Conservation (phyloP, 92 coral and sea anemone genomes). For the Epizoanthus illoricatus region DNA sequence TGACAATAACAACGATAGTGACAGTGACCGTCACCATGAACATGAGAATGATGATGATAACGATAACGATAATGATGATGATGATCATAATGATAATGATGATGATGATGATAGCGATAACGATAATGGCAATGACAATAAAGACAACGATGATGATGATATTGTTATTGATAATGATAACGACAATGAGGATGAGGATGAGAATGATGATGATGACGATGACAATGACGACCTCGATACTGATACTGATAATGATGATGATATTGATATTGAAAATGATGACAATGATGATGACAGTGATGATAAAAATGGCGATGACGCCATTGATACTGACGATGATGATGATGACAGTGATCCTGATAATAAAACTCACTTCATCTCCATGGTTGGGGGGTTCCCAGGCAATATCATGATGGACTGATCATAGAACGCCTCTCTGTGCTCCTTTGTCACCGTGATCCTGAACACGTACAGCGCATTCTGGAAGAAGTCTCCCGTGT, state of each 20-base stretch:
- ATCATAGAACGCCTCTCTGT: slow-evolving; percentile 60
- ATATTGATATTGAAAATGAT: not conserved
- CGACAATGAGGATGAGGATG: no score
- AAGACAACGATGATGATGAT: no score
- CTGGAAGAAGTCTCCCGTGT: slow-evolving; percentile 72
- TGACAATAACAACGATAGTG: no score
- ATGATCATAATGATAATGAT: no score
- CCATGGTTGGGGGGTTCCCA: slow-evolving; percentile 88
- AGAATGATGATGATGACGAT: not conserved
- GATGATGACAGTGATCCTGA: not conserved
- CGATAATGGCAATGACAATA: no score
- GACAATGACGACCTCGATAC: no score
- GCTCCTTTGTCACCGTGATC: slow-evolving; percentile 55
- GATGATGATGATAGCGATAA: no score
- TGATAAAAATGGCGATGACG: not conserved
- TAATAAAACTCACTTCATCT: slow-evolving; percentile 62
- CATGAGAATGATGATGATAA: no score
- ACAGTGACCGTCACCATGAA: no score
- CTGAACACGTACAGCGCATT: slow-evolving; percentile 68
- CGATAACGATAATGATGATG: no score
- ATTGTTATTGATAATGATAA: no score
- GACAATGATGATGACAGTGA: not conserved
- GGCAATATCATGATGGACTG: slow-evolving; percentile 70
- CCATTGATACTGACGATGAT: not conserved
- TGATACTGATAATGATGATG: no score